A percentile compares a stretch with the other conserved stretches of the same genome.
Conservation (phyloP, 2,888 invertebrate genomes). For the Ennomos quercinarius region DNA sequence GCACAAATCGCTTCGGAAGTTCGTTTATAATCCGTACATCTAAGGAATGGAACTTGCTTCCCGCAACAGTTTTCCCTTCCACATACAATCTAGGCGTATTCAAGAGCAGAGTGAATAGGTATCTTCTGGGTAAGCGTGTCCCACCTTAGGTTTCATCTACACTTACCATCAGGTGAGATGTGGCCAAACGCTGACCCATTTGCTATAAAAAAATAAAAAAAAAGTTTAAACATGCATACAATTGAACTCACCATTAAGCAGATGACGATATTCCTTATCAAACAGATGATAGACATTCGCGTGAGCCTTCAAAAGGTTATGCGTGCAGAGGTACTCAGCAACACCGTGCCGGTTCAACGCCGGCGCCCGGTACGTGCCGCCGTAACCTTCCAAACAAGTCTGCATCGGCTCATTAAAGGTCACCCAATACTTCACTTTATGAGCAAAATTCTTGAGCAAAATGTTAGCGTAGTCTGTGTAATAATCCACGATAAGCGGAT, state of each 20-base stretch:
- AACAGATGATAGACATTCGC: constrained; percentile 89
- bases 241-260: constrained; percentile 77
- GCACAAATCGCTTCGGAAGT: too few relatives aligned
- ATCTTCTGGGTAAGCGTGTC: too few relatives aligned
- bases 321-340: constrained; percentile 88
- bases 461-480: constrained; percentile 88
- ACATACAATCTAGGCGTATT: too few relatives aligned
- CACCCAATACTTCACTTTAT: constrained; percentile 89
- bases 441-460: constrained; percentile 86
- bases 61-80: too few relatives aligned
- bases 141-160: too few relatives aligned
- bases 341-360: constrained; percentile 85
- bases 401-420: constrained; percentile 91
- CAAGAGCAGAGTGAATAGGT: too few relatives aligned
- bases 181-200: too few relatives aligned
- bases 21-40: too few relatives aligned
- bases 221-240: constrained; percentile 14
- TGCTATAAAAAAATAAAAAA: too few relatives aligned
- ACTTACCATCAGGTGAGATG: too few relatives aligned
- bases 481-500: constrained; percentile 87
- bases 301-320: constrained; percentile 90
- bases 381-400: constrained; percentile 83
- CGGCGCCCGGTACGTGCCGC: constrained; percentile 86
- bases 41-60: too few relatives aligned
- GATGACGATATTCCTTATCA: constrained; percentile 83